Evolutionary conservation across 2,888 invertebrate genomes (phyloP).

Genomic region (Melanchra persicariae): DNA sequence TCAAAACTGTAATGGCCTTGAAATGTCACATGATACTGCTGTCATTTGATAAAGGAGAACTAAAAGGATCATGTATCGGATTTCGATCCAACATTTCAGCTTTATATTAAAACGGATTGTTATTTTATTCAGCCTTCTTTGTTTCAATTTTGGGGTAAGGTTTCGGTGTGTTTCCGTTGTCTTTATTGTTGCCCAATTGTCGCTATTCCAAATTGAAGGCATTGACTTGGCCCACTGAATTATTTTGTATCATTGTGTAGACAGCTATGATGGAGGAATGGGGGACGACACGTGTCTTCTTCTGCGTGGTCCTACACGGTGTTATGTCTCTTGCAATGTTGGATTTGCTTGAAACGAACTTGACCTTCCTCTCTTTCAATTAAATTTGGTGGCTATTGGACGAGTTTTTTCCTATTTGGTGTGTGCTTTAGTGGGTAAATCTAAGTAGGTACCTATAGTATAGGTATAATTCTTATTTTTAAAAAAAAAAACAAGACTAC

Average conservation of each 20-base stretch:
- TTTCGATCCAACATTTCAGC: slow-evolving; percentile 61
- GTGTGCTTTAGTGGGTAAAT: background rate
- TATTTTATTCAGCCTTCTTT: slow-evolving; percentile 59
- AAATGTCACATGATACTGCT: slow-evolving; percentile 74
- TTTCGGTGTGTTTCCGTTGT: slow-evolving; percentile 35
- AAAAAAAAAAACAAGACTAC: background rate
- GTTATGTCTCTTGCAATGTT: background rate
- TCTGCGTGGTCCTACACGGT: background rate
- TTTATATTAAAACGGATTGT: slow-evolving; percentile 51
- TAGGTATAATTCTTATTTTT: background rate
- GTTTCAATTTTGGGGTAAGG: slow-evolving; percentile 46
- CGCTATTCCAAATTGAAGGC: slow-evolving; percentile 25
- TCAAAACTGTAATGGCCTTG: slow-evolving; percentile 74
- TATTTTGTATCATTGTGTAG: background rate
- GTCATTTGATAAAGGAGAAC: slow-evolving; percentile 73
- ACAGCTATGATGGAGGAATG: background rate
- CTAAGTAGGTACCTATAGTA: background rate
- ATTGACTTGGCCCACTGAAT: slow-evolving; percentile 17
- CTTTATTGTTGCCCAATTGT: slow-evolving; percentile 40
- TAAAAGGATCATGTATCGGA: slow-evolving; percentile 68
- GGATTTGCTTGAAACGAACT: slow-evolving; percentile 12
- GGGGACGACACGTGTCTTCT: background rate
- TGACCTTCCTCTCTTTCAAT: slow-evolving; percentile 34
- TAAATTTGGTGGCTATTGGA: background rate
- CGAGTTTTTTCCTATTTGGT: slow-evolving; percentile 10